Evolutionary conservation across 2,888 invertebrate species (phyloP), one percentile per base, ranked within the genome.

Genomic region (Augochlorella aurata): DNA sequence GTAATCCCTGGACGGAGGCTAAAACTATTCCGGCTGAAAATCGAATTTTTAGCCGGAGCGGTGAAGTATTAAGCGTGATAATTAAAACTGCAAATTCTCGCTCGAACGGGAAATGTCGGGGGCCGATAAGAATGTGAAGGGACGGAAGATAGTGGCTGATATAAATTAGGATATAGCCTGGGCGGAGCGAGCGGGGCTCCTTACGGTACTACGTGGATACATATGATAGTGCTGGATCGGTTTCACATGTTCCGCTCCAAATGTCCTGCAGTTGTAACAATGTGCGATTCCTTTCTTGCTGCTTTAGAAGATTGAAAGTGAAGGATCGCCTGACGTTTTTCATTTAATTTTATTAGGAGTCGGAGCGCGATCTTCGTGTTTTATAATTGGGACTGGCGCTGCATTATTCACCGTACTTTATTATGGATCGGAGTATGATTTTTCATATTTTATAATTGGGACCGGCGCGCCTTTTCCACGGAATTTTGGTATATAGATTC

Each of bases 1-100:
- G 82, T 81, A 86, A 86, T 82, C 78, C 73, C 70, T 50, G 52
- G 38, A 29, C 71, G 75, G 58, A 70, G 66, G 81, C 76, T 68
- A 69, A 78, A 73, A 78, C 76, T 79, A 69, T 86, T 69, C 81
- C 72, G 38, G 58, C 24, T 65, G 78, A 76, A 81, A 85, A 84
- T 86, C 81, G 76, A 84, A 86, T 86, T 84, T 79, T 83, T 72
- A 58, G 71, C 71, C 50, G 49, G 24, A 61, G 44, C 47, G 75
- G 58, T 44, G 63, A 78, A 68, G 75, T 78, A 85, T 85, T 67
- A 83, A 76, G 83, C 50, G 86, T 77, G 77, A 83, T 86, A 83
- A 85, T 81, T 85, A 81, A 83, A 83, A 78, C 74, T 71, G 76
- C 45, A 70, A 69, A 78, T 85, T 78, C 76, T 45, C 45, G 24